Base-by-base conservation (phyloP, 2,888 invertebrate species). In the Diarsia mendica region DNA sequence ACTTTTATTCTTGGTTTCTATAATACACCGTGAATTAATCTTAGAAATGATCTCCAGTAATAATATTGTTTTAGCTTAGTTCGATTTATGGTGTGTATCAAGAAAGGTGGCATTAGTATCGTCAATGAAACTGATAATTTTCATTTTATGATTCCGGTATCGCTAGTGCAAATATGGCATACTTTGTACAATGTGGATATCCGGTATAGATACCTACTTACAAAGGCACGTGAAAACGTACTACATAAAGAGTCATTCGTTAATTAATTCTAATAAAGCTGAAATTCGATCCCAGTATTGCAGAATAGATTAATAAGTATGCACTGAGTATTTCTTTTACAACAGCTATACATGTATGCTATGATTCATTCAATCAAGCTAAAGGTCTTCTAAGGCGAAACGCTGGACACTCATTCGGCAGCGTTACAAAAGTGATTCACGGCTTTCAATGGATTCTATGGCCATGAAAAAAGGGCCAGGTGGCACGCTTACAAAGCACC, bases 391-490 rank as follows among this genome's bases (percentile, higher is more conserved):
- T 78, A 82, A 87, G 86, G 75, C 87, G 80, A 84, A 85, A 77
- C 77, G 87, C 80, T 90, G 92, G 91, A 90, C 92, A 90, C 84
- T 87, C 89, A 90, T 89, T 89, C 87, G 89, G 88, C 86, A 88
- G 89, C 88, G 89, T 90, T 89, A 92, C 92, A 90, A 91, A 92
- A 92, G 92, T 94, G 93, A 94, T 94, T 95, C 93, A 94, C 92
- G 90, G 90, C 83, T 89, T 93, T 94, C 91, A 94, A 95, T 95
- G 92, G 92, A 91, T 90, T 90, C 90, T 90, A 92, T 90, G 90
- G 88, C 85, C 91, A 92, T 91, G 92, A 95, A 95, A 96, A 96
- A 95, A 94, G 92, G 49, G 90, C 96, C 96, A 96, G 96, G 95
- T 96, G 96, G 94, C 93, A 92, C 92, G 92, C 90, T 93, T 92